Conservation (phyloP, 2,113 vertebrate genomes). For the Tetrax tetrax region DNA sequence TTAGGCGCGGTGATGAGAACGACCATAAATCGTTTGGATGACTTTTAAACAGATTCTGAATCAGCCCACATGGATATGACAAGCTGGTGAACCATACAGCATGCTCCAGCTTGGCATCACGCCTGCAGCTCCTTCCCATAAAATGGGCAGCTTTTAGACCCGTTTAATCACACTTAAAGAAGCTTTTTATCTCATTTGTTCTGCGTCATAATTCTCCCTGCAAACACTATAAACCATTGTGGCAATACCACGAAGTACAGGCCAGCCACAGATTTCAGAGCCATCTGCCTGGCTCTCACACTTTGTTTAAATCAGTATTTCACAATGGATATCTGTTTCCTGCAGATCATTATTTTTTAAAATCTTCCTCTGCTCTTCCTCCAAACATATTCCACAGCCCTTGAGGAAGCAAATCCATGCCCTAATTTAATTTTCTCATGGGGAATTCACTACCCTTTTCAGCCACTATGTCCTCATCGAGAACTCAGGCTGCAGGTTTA, state of each 20-base stretch:
- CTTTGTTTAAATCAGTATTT: background rate
- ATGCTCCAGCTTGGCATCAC: background rate
- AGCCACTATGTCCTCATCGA: background rate
- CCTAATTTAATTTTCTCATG: background rate
- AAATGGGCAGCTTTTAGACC: slow-evolving; percentile 47
- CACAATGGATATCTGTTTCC: background rate
- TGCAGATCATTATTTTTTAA: background rate
- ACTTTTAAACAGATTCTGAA: slow-evolving; percentile 50
- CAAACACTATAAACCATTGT: slow-evolving; percentile 24
- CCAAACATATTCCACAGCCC: background rate
- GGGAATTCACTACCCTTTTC: background rate
- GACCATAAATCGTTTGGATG: slow-evolving; percentile 5
- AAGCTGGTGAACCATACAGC: background rate
- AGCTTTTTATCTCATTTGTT: slow-evolving; percentile 63
- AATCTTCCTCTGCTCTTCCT: background rate
- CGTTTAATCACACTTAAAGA: slow-evolving; percentile 42
- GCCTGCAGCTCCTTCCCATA: slow-evolving; percentile 21
- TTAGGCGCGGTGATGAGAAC: background rate
- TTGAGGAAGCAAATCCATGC: background rate
- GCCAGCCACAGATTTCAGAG: background rate
- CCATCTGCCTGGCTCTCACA: slow-evolving; percentile 10
- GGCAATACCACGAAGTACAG: background rate
- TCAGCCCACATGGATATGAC: slow-evolving; percentile 28
- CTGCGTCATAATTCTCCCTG: slow-evolving; percentile 46
- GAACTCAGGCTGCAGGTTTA: background rate